phyloP scores from a whole-genome alignment of 2,113 vertebrate genomes.

The Grantiella picta region DNA sequence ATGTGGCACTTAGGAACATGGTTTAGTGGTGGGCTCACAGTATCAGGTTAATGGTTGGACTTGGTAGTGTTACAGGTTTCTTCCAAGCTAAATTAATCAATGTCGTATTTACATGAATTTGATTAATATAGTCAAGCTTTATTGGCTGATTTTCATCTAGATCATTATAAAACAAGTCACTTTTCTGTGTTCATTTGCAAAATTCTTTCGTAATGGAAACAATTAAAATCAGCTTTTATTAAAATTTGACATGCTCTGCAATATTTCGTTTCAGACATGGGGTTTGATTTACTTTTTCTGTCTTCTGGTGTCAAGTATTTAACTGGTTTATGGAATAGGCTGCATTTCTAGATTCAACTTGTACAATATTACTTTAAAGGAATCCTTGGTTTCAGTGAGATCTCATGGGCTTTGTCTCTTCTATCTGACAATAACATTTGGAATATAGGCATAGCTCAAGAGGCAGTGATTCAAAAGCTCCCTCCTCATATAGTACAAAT shows the following conservation, averaged over 20 bases:
- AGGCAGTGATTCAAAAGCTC: background rate
- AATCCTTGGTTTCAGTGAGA: background rate
- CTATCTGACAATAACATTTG: background rate
- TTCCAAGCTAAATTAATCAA: background rate
- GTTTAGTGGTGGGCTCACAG: background rate
- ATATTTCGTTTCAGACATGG: background rate
- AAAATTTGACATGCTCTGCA: background rate
- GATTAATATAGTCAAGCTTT: background rate
- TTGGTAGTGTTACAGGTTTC: background rate
- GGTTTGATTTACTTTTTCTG: background rate
- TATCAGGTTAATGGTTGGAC: accelerated
- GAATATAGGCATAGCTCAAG: background rate
- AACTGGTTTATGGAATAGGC: background rate
- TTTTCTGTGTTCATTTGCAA: background rate
- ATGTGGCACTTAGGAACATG: no score
- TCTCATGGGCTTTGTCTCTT: background rate
- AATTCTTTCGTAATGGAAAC: background rate
- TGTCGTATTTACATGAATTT: background rate
- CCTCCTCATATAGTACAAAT: background rate
- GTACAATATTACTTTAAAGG: background rate
- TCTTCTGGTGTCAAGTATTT: background rate
- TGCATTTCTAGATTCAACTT: background rate
- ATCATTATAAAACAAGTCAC: background rate
- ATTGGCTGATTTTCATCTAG: background rate
- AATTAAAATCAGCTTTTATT: background rate